Percentiles rank a stretch among this genome's conserved stretches.
Evolutionary conservation across 2,888 invertebrate species (phyloP).

Genomic region (Penaeus monodon): DNA sequence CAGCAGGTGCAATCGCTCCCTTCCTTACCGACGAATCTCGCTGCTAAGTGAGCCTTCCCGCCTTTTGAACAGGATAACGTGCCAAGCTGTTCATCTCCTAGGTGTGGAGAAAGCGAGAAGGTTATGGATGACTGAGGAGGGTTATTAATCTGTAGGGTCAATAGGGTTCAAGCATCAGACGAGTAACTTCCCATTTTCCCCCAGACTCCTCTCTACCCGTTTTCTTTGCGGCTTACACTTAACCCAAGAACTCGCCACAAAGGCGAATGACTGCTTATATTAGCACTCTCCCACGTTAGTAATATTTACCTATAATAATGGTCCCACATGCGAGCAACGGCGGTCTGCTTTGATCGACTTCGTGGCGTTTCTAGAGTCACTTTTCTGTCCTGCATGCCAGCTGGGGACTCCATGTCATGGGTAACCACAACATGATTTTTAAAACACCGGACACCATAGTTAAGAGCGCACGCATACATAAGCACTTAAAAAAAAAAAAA

Average conservation of each 20-base stretch:
- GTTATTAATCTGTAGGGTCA: slow-evolving; percentile 40
- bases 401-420: too few relatives aligned
- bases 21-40: not conserved
- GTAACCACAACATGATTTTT: too few relatives aligned
- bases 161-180: slow-evolving; percentile 45
- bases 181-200: slow-evolving; percentile 51
- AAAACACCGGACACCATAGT: too few relatives aligned
- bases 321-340: too few relatives aligned
- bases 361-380: too few relatives aligned
- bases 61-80: too few relatives aligned
- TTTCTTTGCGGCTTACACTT: slow-evolving; percentile 43
- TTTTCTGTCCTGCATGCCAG: too few relatives aligned
- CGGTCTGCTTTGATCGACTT: too few relatives aligned
- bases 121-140: slow-evolving; percentile 1
- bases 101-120: too few relatives aligned
- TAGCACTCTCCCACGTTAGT: slow-evolving; percentile 7
- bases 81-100: too few relatives aligned
- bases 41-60: not conserved
- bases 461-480: too few relatives aligned
- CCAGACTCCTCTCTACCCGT: slow-evolving; percentile 18
- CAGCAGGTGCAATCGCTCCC: slow-evolving; percentile 35
- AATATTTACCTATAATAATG: slow-evolving; percentile 6
- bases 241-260: slow-evolving; percentile 27
- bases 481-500: too few relatives aligned
- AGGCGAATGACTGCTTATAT: slow-evolving; percentile 41